phyloP scores from a whole-genome alignment of 2,888 invertebrate genomes.

The Terebella lapidaria region DNA sequence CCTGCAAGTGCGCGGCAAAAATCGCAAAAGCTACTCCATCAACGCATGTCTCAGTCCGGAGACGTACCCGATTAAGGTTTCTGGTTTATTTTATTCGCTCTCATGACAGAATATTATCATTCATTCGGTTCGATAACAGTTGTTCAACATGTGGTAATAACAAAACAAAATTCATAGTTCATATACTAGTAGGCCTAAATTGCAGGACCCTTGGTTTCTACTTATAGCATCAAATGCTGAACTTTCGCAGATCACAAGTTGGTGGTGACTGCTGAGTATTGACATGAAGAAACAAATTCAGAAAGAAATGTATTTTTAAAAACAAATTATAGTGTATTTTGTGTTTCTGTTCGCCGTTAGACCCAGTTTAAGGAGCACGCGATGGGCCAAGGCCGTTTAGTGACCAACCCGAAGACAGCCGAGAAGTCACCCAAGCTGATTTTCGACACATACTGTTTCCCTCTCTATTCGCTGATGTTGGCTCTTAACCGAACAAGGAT shows the following conservation, averaged over 20 bases:
- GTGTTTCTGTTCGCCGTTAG: not conserved
- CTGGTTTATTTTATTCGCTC: not conserved
- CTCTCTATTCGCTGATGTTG: constrained; percentile 73
- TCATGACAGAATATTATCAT: too few relatives aligned
- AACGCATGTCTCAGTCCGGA: constrained; percentile 24
- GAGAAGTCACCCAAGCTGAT: not conserved
- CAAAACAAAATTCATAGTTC: too few relatives aligned
- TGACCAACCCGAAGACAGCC: not conserved
- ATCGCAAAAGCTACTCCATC: constrained; percentile 13
- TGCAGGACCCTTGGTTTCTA: too few relatives aligned
- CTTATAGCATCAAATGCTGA: not conserved
- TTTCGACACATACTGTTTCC: constrained; percentile 63
- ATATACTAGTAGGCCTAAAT: too few relatives aligned
- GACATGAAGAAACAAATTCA: too few relatives aligned
- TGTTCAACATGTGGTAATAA: too few relatives aligned
- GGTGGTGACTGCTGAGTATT: too few relatives aligned
- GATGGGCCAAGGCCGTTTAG: constrained; percentile 13
- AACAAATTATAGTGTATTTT: too few relatives aligned
- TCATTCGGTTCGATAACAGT: too few relatives aligned
- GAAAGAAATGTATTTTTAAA: too few relatives aligned
- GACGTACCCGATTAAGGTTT: constrained; percentile 13
- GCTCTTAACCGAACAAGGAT: constrained; percentile 69
- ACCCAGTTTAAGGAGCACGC: constrained; percentile 11
- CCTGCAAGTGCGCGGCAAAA: constrained; percentile 22
- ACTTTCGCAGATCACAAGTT: too few relatives aligned